Evolutionary conservation across 2,113 vertebrate species (phyloP), one percentile per base, ranked within the genome.

Genomic region (Muscicapa adusta): DNA sequence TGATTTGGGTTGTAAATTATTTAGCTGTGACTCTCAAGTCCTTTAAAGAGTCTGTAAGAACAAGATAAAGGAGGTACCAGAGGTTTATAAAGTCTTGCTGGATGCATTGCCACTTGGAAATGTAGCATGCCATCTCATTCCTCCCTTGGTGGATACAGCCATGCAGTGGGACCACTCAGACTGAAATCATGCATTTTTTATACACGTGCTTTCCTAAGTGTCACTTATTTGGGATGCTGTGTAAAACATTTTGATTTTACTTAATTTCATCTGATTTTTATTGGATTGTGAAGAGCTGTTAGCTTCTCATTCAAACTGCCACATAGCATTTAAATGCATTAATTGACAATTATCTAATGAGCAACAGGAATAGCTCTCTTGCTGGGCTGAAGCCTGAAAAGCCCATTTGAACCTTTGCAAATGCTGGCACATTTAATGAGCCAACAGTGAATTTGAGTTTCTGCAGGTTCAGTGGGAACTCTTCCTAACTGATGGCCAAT

Each of bases 281-380:
- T 82, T 88, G 68, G 60, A 91, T 90, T 91, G 74, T 76, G 89
- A 85, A 88, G 91, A 93, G 78, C 84, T 75, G 36, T 87, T 94
- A 81, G 71, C 86, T 90, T 78, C 68, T 91, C 88, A 48, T 77
- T 91, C 78, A 91, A 57, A 42, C 65, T 82, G 65, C 88, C 90
- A 93, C 81, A 63, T 31, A 86, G 85, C 79, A 93, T 83, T 93
- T 91, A 63, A 91, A 80, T 54, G 75, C 88, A 88, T 94, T 94
- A 94, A 96, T 91, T 89, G 88, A 88, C 66, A 95, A 80, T 96
- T 94, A 93, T 42, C 79, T 84, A 91, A 67, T 78, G 74, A 91
- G 84, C 70, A 84, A 70, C 43, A 92, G 74, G 77, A 85, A 67
- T n/a, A 78, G 78, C 38, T 73, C 31, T 79, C 91, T 97, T 91